These are phyloP conservation scores for Heterohyrax brucei DNA, from an alignment of 2,797 vertebrate genomes.

Conservation along the genomic window DNA sequence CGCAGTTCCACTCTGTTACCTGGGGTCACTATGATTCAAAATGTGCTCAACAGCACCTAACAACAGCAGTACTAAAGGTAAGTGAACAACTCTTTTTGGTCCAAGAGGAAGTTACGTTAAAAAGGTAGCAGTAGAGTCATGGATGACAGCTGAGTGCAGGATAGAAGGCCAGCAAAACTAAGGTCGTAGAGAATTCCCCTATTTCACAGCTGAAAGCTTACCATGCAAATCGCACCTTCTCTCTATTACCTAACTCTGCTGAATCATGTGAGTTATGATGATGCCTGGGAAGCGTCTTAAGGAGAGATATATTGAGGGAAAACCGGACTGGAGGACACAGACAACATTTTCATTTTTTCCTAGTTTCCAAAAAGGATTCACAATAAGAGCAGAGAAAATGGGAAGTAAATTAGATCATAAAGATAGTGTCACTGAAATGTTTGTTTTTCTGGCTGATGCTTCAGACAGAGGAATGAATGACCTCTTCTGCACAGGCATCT, in stretches of 20 bases:
- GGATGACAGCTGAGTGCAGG: rapidly evolving
- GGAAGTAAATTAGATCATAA: background rate
- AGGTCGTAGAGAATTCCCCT: background rate
- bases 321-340: background rate
- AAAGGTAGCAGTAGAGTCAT: rapidly evolving
- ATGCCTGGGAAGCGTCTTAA: background rate
- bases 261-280: rapidly evolving
- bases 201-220: background rate
- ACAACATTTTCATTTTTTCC: background rate
- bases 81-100: background rate
- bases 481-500: background rate
- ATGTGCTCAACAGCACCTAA: no score
- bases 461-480: slow-evolving; percentile 8
- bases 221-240: no score
- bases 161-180: rapidly evolving
- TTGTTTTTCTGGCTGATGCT: background rate
- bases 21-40: no score
- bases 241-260: rapidly evolving
- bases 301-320: background rate
- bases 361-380: background rate
- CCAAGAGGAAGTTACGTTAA: background rate
- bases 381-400: background rate
- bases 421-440: background rate
- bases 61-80: background rate
- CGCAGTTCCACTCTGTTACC: no score